Evolutionary conservation across 1,140 invertebrate species (phyloP).

Genomic region (Euwallacea similis): DNA sequence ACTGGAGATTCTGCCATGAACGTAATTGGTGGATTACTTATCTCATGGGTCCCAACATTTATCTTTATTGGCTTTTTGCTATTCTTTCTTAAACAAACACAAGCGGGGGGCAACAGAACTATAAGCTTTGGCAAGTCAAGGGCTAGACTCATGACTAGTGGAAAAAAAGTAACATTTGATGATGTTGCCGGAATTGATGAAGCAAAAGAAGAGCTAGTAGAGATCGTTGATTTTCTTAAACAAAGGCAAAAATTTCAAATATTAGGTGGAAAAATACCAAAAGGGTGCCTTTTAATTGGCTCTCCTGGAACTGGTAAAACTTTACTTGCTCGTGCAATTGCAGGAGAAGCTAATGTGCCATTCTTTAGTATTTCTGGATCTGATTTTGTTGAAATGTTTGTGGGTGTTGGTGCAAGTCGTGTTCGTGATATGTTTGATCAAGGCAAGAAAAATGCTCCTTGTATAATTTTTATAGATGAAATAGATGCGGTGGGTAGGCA

Average conservation of each 20-base stretch:
- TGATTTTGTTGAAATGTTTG: slow-evolving; percentile 99
- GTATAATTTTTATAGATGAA: slow-evolving; percentile 16
- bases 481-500: not conserved
- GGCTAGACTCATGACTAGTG: too few species aligned
- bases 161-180: too few species aligned
- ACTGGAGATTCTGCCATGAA: too few species aligned
- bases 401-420: slow-evolving; percentile 73
- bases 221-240: slow-evolving; percentile 99
- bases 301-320: slow-evolving; percentile 98
- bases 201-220: slow-evolving; percentile 99
- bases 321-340: slow-evolving; percentile 96
- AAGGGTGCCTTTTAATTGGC: slow-evolving; percentile 88
- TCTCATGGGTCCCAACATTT: too few species aligned
- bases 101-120: too few species aligned
- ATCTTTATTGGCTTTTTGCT: too few species aligned
- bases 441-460: not conserved
- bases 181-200: slow-evolving; percentile 99
- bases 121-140: too few species aligned
- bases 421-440: slow-evolving; percentile 4
- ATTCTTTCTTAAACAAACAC: too few species aligned
- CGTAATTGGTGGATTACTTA: too few species aligned
- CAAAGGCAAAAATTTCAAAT: slow-evolving; percentile 98
- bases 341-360: slow-evolving; percentile 99
- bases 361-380: slow-evolving; percentile 99
- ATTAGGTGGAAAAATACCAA: slow-evolving; percentile 98